phyloP scores from a whole-genome alignment of 2,113 vertebrate species.

The Salvelinus alpinus region DNA sequence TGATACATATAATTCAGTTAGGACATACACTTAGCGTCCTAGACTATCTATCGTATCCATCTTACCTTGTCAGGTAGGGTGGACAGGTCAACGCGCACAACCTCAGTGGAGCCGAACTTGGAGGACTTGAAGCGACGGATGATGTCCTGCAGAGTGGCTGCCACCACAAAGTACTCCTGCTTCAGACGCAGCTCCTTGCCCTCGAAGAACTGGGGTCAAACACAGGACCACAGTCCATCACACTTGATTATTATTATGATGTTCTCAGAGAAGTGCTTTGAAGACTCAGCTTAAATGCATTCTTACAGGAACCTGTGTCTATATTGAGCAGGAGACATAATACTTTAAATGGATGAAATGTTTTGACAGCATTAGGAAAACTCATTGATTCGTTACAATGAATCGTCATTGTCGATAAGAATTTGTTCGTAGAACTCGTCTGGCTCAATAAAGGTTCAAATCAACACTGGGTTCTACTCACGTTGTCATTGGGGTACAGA shows the following conservation, averaged over 20 bases:
- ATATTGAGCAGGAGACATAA: background rate
- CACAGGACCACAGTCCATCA: background rate
- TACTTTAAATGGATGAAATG: background rate
- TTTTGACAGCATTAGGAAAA: background rate
- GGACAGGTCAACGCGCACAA: slow-evolving; percentile 83
- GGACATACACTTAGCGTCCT: background rate
- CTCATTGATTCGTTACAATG: background rate
- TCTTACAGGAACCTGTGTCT: background rate
- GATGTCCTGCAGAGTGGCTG: slow-evolving; percentile 93
- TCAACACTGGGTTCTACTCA: slow-evolving; percentile 55
- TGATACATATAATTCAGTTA: background rate
- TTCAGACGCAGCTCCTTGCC: slow-evolving; percentile 91
- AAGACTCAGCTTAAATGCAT: background rate
- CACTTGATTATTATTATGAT: background rate
- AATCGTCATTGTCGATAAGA: too few species aligned
- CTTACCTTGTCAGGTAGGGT: slow-evolving; percentile 86
- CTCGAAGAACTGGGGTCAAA: slow-evolving; percentile 85
- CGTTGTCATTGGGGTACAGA: slow-evolving; percentile 90
- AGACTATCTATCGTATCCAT: slow-evolving; percentile 2
- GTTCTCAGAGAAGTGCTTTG: background rate
- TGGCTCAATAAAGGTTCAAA: background rate
- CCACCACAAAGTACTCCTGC: slow-evolving; percentile 93
- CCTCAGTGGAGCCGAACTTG: slow-evolving; percentile 87
- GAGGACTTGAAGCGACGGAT: slow-evolving; percentile 91
- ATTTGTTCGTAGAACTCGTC: too few species aligned